Evolutionary conservation across 2,113 vertebrate species (phyloP), one percentile per base, ranked within the genome.

Genomic region (Oreochromis aureus): DNA sequence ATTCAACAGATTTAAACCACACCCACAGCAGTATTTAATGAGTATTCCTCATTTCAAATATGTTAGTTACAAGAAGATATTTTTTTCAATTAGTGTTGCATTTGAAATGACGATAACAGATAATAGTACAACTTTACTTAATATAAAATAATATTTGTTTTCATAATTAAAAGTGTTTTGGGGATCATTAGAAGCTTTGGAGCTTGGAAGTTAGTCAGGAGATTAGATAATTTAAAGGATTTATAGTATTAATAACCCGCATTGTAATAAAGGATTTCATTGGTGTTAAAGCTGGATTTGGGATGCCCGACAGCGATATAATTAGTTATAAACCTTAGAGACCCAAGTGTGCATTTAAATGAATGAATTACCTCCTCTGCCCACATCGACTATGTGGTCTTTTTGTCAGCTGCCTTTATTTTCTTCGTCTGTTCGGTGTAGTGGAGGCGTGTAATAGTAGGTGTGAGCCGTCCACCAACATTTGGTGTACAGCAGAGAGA

Each of bases 1-100:
- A 58, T 76, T 63, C 13, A 48, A 54, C 19, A n/a, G 30, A 39
- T 46, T 79, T 54, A 32, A 86, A 82, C 46, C 22, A 48, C 19
- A 90, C 53, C n/a, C 51, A 54, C 19, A 80, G 79, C 58, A 10
- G 48, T 3, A 4, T 71, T 90, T 90, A 90, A 90, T 90, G 51
- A 83, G 54, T 18, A 16, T 41, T 41, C 53, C 71, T 87, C 51
- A 27, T 78, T 58, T 86, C 63, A 86, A 81, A 86, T 39, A 66
- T 39, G 10, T 32, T 46, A 78, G 48, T 13, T 30, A 24, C 9
- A 80, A 41, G n/a, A 63, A 24, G 24, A 61, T 80, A 5, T 36
- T 88, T 73, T 87, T 32, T 18, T 51, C 24, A 69, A 18, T 58
- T 59, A 85, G 39, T 10, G 51, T 10, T 88, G 4, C 12, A 83